Evolutionary conservation across 2,797 vertebrate genomes (phyloP).

Genomic region (Phylloscopus collybita): DNA sequence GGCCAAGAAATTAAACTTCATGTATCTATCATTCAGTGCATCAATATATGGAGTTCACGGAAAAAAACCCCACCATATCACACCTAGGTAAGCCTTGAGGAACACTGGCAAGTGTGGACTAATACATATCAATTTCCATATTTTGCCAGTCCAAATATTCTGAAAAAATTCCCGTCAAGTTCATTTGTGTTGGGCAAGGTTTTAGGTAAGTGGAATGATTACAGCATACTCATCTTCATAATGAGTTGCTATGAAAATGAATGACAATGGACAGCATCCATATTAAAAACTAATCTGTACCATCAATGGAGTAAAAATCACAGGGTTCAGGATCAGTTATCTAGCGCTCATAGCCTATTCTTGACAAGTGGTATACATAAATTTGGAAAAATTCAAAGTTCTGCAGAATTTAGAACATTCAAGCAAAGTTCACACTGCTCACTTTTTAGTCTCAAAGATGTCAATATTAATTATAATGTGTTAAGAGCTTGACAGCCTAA

Average conservation of each 20-base stretch:
- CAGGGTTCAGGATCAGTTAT: neutral
- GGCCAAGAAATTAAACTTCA: neutral
- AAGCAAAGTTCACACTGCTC: neutral
- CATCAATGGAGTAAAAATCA: neutral
- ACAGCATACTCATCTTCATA: neutral
- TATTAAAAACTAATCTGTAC: neutral
- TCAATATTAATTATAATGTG: neutral
- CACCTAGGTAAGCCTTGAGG: neutral
- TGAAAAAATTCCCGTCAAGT: neutral
- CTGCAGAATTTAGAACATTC: neutral
- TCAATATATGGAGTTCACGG: neutral
- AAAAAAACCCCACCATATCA: fast-evolving
- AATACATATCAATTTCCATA: neutral
- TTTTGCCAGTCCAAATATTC: neutral
- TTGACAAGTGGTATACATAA: neutral
- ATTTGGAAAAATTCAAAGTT: neutral
- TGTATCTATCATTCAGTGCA: neutral
- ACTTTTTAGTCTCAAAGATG: neutral
- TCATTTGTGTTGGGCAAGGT: neutral
- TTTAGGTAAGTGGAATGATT: neutral
- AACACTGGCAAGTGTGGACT: neutral
- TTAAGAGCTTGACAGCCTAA: neutral
- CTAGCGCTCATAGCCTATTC: neutral
- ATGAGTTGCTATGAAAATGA: neutral
- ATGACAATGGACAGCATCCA: neutral